A percentile compares a stretch with the other conserved stretches of the same genome.
Conservation (phyloP, 2,113 vertebrate genomes). For the Bos indicus region DNA sequence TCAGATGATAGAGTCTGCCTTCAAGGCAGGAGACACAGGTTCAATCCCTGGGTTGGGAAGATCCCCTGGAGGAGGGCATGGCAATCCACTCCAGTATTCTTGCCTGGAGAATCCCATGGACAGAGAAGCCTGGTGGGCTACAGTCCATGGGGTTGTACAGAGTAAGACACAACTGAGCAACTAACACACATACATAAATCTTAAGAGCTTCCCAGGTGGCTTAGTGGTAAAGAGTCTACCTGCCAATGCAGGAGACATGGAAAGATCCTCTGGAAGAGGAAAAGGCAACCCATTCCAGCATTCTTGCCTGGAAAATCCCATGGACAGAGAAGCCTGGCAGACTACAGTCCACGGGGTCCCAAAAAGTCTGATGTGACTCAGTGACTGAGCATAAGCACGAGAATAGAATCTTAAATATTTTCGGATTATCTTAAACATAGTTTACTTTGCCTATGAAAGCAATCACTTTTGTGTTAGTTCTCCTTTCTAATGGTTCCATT, state of each 20-base stretch:
- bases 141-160: neutral
- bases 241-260: neutral
- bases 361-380: neutral
- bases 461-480: neutral
- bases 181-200: neutral
- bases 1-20: neutral
- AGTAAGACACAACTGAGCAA: neutral
- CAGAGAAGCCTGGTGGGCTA: neutral
- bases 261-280: neutral
- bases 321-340: neutral
- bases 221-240: neutral
- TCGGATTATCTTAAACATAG: neutral
- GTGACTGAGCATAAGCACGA: neutral
- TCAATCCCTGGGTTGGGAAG: neutral
- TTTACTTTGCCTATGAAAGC: neutral
- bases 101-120: neutral
- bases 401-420: neutral
- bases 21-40: neutral
- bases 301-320: neutral
- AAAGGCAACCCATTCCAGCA: neutral
- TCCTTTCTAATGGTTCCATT: neutral
- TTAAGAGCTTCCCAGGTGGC: neutral
- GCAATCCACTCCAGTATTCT: neutral
- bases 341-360: accelerated
- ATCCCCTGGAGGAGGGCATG: neutral